phyloP scores from a whole-genome alignment of 2,113 vertebrate species.

The Sphaerodactylus townsendi region DNA sequence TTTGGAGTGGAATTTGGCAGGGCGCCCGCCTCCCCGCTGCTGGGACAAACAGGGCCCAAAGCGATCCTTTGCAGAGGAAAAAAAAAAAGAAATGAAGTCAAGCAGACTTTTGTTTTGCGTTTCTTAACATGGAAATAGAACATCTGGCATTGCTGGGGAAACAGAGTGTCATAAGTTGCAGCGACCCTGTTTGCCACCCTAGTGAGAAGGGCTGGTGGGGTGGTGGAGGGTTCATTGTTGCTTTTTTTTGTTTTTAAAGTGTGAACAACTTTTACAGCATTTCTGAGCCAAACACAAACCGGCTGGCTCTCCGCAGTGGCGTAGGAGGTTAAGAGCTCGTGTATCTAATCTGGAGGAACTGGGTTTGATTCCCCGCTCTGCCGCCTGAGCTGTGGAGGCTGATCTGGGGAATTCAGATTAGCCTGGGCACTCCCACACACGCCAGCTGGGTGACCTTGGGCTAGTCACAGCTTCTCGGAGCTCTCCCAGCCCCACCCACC shows the following conservation, averaged over 20 bases:
- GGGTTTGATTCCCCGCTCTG: no score
- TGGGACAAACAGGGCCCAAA: background rate
- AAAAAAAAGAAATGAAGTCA: background rate
- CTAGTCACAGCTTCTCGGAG: no score
- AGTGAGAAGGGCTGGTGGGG: background rate
- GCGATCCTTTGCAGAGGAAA: background rate
- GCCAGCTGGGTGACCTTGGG: no score
- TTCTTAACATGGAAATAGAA: background rate
- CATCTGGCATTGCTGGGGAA: background rate
- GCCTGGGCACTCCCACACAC: no score
- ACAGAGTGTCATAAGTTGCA: background rate
- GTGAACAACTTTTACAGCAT: background rate
- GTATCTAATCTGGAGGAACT: no score
- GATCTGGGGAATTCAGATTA: no score
- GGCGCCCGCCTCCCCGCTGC: background rate
- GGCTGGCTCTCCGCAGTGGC: background rate
- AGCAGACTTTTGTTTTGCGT: background rate
- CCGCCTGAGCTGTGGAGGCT: no score
- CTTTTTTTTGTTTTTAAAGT: no score
- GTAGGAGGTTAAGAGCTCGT: no score
- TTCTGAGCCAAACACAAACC: background rate
- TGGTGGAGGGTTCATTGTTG: background rate
- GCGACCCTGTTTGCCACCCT: background rate
- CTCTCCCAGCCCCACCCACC: no score
- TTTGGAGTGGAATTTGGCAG: background rate